A percentile compares a stretch with the other conserved stretches of the same genome.
Evolutionary conservation across 2,797 vertebrate genomes (phyloP).

Genomic region (Todus mexicanus): DNA sequence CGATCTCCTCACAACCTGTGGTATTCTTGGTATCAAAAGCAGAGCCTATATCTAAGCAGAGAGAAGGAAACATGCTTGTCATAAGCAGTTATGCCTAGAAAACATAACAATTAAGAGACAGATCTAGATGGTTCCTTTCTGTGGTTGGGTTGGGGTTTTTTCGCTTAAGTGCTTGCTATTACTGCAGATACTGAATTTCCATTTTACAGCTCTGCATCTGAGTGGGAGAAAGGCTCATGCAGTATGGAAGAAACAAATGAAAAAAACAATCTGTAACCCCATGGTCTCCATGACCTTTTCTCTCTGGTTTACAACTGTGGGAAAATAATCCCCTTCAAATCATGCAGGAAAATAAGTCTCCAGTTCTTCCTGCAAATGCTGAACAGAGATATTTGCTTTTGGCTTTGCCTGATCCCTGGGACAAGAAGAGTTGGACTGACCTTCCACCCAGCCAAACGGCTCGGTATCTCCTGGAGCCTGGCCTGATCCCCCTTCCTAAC

Average conservation of each 20-base stretch:
- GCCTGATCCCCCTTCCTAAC: not conserved
- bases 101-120: not conserved
- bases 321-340: not conserved
- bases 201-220: not conserved
- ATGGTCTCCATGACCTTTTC: not conserved
- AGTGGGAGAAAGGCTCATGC: not conserved
- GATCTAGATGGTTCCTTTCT: not conserved
- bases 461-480: not conserved
- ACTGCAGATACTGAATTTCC: not conserved
- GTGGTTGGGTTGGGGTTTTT: not conserved
- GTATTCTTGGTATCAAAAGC: not conserved
- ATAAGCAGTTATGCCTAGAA: not conserved
- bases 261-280: not conserved
- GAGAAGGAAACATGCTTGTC: not conserved
- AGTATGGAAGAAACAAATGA: not conserved
- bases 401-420: not conserved
- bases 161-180: not conserved
- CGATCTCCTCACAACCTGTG: not conserved
- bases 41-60: not conserved
- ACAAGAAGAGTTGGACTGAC: not conserved
- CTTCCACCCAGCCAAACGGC: not conserved
- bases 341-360: not conserved
- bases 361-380: not conserved
- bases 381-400: not conserved
- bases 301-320: not conserved